Percentiles rank a stretch among this genome's conserved stretches.
Conservation (phyloP, 2,797 vertebrate species). For the Siniperca obscura region DNA sequence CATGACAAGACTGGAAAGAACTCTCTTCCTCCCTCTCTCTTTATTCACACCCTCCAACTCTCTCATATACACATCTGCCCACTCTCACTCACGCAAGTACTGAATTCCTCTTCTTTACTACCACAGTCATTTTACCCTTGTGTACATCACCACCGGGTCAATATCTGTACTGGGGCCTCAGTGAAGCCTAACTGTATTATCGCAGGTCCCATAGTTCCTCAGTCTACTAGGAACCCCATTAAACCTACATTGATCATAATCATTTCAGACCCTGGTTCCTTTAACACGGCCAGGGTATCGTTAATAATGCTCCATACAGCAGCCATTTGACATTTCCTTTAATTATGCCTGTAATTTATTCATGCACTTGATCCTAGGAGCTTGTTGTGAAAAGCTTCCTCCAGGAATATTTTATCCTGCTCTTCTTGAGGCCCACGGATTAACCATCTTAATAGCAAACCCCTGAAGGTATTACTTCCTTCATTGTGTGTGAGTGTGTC, state of each 20-base stretch:
- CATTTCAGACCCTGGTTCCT: conserved; percentile 73
- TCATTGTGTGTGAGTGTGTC: conserved; percentile 41
- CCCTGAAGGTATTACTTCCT: conserved; percentile 80
- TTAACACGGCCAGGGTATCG: conserved; percentile 75
- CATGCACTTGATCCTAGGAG: conserved; percentile 85
- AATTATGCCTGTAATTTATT: conserved; percentile 89
- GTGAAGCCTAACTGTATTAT: conserved; percentile 73
- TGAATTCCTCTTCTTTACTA: conserved; percentile 35
- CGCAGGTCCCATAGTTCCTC: conserved; percentile 53
- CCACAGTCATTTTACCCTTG: conserved; percentile 33
- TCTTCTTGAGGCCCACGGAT: conserved; percentile 80
- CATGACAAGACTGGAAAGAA: conserved; percentile 54
- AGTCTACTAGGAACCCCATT: conserved; percentile 74
- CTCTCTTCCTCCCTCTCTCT: conserved; percentile 34
- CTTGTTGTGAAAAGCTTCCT: conserved; percentile 87
- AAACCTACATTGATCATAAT: conserved; percentile 82
- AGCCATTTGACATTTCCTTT: conserved; percentile 87
- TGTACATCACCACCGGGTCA: conserved; percentile 57
- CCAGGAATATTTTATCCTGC: conserved; percentile 83
- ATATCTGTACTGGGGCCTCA: conserved; percentile 65
- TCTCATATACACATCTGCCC: conserved; percentile 45
- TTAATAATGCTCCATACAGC: conserved; percentile 85
- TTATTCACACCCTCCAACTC: conserved; percentile 30
- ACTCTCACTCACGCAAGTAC: conserved; percentile 46
- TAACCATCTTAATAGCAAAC: conserved; percentile 84